A percentile compares a stretch with the other conserved stretches of the same genome.
Evolutionary conservation across 2,888 invertebrate species (phyloP).

Genomic region (Rhodophaea formosa): DNA sequence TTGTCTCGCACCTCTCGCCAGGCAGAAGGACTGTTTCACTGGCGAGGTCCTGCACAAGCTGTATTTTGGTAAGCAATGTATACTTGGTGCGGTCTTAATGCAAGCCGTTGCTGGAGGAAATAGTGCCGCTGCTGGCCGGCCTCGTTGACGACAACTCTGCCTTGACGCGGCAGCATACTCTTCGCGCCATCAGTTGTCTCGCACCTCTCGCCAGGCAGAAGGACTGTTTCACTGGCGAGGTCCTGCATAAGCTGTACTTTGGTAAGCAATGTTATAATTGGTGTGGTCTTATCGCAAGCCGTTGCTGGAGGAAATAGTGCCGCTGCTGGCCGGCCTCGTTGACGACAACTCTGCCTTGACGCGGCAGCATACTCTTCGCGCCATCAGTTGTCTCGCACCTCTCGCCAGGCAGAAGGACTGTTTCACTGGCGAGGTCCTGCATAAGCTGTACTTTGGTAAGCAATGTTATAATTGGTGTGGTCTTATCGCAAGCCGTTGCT

Average conservation of each 20-base stretch:
- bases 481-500: constrained; percentile 69
- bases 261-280: constrained; percentile 73
- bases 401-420: constrained; percentile 54
- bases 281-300: too few species aligned
- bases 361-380: constrained; percentile 82
- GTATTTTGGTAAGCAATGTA: constrained; percentile 83
- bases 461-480: too few species aligned
- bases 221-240: constrained; percentile 67
- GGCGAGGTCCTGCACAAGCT: constrained; percentile 81
- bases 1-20: constrained; percentile 62
- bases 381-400: constrained; percentile 69
- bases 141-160: constrained; percentile 84
- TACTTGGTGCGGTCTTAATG: too few species aligned
- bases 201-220: constrained; percentile 56
- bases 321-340: constrained; percentile 79
- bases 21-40: constrained; percentile 53
- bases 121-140: too few species aligned
- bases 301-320: constrained; percentile 76
- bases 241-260: constrained; percentile 80
- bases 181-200: constrained; percentile 78
- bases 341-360: constrained; percentile 85
- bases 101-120: too few species aligned
- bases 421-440: constrained; percentile 75
- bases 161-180: constrained; percentile 81
- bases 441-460: constrained; percentile 83